These are phyloP conservation scores for Natrix natrix DNA, from an alignment of 2,797 vertebrate genomes.

Conservation along the genomic window DNA sequence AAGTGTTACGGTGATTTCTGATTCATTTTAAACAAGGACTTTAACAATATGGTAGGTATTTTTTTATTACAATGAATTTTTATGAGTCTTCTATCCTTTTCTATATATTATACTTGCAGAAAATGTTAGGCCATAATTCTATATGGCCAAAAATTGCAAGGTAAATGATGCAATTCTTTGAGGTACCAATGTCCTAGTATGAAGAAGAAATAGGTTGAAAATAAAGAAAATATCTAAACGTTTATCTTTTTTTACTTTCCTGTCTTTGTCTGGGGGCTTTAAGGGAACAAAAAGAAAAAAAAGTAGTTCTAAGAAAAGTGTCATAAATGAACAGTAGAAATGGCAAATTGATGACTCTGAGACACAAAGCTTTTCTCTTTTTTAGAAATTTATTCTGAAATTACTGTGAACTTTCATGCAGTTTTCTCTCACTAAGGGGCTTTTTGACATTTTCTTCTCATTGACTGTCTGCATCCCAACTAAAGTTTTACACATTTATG, in stretches of 20 bases:
- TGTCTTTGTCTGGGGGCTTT: conserved; percentile 31
- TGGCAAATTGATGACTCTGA: conserved; percentile 52
- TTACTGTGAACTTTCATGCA: conserved; percentile 57
- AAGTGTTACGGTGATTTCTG: background rate
- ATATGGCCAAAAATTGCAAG: conserved; percentile 27
- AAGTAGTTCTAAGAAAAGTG: conserved; percentile 49
- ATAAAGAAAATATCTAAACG: conserved; percentile 59
- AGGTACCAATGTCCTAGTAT: conserved; percentile 42
- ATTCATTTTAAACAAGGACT: background rate
- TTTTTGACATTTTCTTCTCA: conserved; percentile 67
- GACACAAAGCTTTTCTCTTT: conserved; percentile 52
- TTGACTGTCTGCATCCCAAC: conserved; percentile 40
- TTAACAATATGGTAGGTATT: background rate
- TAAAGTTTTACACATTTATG: conserved; percentile 65
- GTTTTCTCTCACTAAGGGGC: conserved; percentile 53
- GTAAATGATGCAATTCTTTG: conserved; percentile 46
- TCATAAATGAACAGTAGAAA: conserved; percentile 57
- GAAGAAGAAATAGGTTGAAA: conserved; percentile 48
- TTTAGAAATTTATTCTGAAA: conserved; percentile 53
- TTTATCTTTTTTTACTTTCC: conserved; percentile 39
- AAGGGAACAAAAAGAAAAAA: conserved; percentile 31
- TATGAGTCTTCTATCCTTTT: conserved; percentile 35
- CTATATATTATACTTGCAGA: conserved; percentile 30
- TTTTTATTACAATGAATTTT: background rate
- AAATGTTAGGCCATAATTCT: conserved; percentile 42